Evolutionary conservation across 2,888 invertebrate genomes (phyloP).

Genomic region (Gari tellinella): DNA sequence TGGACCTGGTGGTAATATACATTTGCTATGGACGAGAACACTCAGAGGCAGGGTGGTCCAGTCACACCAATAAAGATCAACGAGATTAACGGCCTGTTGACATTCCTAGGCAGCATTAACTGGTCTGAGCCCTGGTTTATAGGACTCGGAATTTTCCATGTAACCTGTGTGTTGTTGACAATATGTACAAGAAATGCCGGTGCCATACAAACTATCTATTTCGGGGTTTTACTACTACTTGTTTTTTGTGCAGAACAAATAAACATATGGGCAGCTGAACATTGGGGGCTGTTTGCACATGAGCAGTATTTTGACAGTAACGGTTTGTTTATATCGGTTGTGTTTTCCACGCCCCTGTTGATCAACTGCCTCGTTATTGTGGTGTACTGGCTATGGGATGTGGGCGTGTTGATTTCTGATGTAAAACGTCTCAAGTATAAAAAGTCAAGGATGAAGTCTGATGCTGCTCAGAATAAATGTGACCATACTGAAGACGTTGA

Average conservation of each 20-base stretch:
- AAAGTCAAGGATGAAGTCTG: no score
- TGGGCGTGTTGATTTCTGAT: conserved; percentile 94
- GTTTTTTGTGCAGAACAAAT: conserved; percentile 96
- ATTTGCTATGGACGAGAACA: no score
- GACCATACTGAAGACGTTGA: no score
- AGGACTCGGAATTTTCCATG: conserved; percentile 73
- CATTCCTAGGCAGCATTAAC: conserved; percentile 63
- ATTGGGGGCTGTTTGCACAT: conserved; percentile 94
- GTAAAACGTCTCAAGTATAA: conserved; percentile 88
- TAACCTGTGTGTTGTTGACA: conserved; percentile 67
- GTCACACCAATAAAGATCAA: conserved; percentile 52
- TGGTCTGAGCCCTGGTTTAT: conserved; percentile 80
- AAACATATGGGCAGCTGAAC: conserved; percentile 93
- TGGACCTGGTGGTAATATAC: no score
- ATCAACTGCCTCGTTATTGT: conserved; percentile 97
- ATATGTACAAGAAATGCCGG: conserved; percentile 59
- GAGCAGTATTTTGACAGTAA: conserved; percentile 98
- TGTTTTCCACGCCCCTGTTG: conserved; percentile 96
- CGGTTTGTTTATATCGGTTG: conserved; percentile 96
- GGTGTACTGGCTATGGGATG: conserved; percentile 96
- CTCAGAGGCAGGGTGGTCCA: conserved; percentile 13
- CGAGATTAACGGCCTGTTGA: conserved; percentile 56
- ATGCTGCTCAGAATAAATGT: no score
- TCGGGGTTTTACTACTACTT: conserved; percentile 87
- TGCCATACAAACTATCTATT: conserved; percentile 61